phyloP scores from a whole-genome alignment of 2,113 vertebrate genomes.

The Urocitellus parryii region DNA sequence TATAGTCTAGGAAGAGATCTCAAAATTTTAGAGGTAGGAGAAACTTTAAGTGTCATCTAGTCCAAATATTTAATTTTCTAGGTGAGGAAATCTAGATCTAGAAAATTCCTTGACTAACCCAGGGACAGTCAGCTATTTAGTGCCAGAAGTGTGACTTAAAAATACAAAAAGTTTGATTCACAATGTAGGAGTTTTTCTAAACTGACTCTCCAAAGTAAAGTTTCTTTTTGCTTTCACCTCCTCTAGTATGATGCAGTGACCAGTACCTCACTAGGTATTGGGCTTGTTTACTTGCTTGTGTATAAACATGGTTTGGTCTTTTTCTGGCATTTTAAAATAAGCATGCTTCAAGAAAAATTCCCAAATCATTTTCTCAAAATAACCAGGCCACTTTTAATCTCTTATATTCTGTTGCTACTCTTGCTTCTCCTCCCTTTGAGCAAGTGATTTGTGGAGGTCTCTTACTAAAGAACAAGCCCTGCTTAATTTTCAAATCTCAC shows the following conservation, averaged over 20 bases:
- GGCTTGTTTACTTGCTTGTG: background rate
- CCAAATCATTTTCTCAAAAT: constrained; percentile 52
- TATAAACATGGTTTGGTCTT: background rate
- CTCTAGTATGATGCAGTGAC: background rate
- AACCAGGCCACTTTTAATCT: constrained; percentile 24
- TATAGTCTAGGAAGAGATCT: background rate
- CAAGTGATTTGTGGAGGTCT: no score
- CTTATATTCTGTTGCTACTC: constrained; percentile 30
- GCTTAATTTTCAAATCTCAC: constrained; percentile 69
- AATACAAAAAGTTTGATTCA: constrained; percentile 8
- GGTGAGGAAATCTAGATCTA: no score
- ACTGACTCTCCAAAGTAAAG: background rate
- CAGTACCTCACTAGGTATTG: background rate
- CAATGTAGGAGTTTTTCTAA: background rate
- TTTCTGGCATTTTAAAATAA: constrained; percentile 41
- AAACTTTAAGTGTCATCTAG: no score
- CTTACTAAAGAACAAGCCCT: background rate
- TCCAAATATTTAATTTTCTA: no score
- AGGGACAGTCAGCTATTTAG: background rate
- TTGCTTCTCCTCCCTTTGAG: constrained; percentile 54
- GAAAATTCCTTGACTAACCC: background rate
- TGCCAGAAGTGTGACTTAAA: background rate
- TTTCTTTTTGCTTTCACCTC: background rate
- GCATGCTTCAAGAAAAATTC: constrained; percentile 47
- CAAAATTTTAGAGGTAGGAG: no score